Evolutionary conservation across 2,888 invertebrate species (phyloP).

Genomic region (Himalopsyche anomala): DNA sequence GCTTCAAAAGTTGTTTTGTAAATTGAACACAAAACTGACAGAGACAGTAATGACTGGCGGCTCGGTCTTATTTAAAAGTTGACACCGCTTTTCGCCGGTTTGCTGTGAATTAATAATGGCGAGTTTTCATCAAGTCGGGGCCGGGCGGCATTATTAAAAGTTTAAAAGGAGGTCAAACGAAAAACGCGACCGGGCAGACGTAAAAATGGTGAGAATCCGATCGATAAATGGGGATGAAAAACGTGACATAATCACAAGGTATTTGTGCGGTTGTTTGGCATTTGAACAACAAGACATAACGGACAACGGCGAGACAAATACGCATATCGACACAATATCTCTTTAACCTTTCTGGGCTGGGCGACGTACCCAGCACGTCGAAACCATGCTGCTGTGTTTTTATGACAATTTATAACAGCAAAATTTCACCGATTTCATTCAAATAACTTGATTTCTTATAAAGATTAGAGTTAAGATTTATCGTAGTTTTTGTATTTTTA

Average conservation of each 20-base stretch:
- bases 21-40: neutral
- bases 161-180: constrained; percentile 20
- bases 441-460: too few species aligned
- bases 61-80: neutral
- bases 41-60: neutral
- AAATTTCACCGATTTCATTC: too few species aligned
- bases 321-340: too few species aligned
- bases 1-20: neutral
- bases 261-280: too few species aligned
- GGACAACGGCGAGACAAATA: too few species aligned
- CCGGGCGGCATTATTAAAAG: neutral
- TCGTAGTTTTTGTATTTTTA: too few species aligned
- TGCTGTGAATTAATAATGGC: constrained; percentile 4
- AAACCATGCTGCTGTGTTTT: too few species aligned
- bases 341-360: too few species aligned
- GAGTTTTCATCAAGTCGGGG: neutral
- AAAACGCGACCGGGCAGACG: neutral
- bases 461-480: too few species aligned
- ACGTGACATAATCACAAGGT: neutral
- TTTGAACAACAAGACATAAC: too few species aligned
- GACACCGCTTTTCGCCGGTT: neutral
- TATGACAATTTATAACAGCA: too few species aligned
- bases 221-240: constrained; percentile 12
- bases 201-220: neutral
- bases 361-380: too few species aligned